phyloP scores from a whole-genome alignment of 2,113 vertebrate species.

The Microcebus tavaratra region DNA sequence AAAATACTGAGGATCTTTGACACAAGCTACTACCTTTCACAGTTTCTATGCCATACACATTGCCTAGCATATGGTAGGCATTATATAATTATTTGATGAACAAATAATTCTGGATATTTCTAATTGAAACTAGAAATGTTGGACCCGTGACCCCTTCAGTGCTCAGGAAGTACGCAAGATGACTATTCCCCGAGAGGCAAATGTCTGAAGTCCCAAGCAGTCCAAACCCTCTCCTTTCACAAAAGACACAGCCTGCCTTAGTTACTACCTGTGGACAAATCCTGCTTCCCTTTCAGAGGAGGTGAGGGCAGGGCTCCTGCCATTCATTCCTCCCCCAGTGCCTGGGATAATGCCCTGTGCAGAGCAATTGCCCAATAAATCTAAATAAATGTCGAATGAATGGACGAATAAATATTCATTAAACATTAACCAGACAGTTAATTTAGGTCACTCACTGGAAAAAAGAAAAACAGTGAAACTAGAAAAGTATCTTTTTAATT shows the following conservation, averaged over 20 bases:
- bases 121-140: not conserved
- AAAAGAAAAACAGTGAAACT: conserved; percentile 73
- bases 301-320: not conserved
- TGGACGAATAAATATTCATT: conserved; percentile 67
- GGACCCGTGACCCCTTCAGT: not conserved
- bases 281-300: not conserved
- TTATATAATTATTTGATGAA: not conserved
- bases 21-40: not conserved
- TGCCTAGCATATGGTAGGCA: not conserved
- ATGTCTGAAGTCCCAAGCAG: not conserved
- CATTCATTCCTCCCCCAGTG: not conserved
- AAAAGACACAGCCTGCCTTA: not conserved
- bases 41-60: not conserved
- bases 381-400: conserved; percentile 60
- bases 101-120: not conserved
- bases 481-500: conserved; percentile 67
- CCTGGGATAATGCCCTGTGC: conserved; percentile 2
- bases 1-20: not conserved
- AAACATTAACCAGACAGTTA: conserved; percentile 72
- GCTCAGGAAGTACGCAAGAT: not conserved
- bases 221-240: not conserved
- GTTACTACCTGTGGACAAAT: not conserved
- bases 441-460: conserved; percentile 66
- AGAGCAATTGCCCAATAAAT: conserved; percentile 55
- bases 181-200: not conserved